A percentile compares a stretch with the other conserved stretches of the same genome.
phyloP scores from a whole-genome alignment of 1,140 invertebrate genomes.

The Drosophila ananassae region DNA sequence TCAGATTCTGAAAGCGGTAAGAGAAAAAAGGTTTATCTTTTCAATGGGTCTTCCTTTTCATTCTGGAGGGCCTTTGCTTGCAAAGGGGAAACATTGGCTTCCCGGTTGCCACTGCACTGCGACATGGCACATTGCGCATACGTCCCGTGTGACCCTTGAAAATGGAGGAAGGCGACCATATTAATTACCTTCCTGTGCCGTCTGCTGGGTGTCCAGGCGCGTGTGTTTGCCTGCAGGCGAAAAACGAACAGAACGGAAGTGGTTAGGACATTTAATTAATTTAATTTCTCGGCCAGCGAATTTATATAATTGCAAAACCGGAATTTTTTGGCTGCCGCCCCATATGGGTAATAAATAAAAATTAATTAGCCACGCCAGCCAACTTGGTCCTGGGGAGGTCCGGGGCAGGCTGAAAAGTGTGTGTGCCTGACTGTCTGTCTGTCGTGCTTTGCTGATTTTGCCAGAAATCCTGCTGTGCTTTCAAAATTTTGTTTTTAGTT shows the following conservation, averaged over 20 bases:
- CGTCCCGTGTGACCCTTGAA: constrained; percentile 24
- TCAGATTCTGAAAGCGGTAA: constrained; percentile 84
- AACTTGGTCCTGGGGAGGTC: constrained; percentile 45
- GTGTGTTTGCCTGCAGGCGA: constrained; percentile 67
- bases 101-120: constrained; percentile 29
- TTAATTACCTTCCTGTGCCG: constrained; percentile 79
- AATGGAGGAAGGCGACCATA: constrained; percentile 29
- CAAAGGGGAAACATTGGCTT: constrained; percentile 16
- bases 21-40: not conserved
- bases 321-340: constrained; percentile 35
- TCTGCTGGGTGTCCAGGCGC: constrained; percentile 72
- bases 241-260: constrained; percentile 26
- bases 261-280: constrained; percentile 73
- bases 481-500: constrained; percentile 57
- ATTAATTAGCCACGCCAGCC: constrained; percentile 70
- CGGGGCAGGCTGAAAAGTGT: constrained; percentile 11
- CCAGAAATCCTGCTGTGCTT: constrained; percentile 60
- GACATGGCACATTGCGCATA: constrained; percentile 65
- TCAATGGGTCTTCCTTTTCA: constrained; percentile 29
- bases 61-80: constrained; percentile 33
- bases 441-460: constrained; percentile 71
- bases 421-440: constrained; percentile 17
- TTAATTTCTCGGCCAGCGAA: constrained; percentile 32
- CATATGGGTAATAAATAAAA: constrained; percentile 74
- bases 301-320: constrained; percentile 56